Base-by-base conservation (phyloP, 2,113 vertebrate species). In the Python bivittatus region DNA sequence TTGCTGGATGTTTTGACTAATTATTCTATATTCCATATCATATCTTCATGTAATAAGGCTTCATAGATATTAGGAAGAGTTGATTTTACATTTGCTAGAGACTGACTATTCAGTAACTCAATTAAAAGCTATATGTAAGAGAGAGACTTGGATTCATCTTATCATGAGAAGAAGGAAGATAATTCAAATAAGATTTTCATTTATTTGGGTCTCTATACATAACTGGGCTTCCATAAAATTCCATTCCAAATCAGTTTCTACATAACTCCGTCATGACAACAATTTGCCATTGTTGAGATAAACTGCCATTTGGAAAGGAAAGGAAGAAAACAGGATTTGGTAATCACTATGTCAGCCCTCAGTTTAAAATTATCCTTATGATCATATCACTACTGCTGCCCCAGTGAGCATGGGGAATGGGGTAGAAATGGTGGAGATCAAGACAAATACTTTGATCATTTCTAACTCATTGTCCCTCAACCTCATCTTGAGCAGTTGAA, bases 51-150 rank as follows among this genome's bases (percentile, higher is more conserved):
- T 92, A 92, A 93, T 94, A 96, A 96, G 90, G 60, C 61, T 57
- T 93, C 84, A 94, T 92, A 94, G 85, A 96, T 95, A 96, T 96
- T 95, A 93, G 95, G 72, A 90, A 94, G 92, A 88, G 33, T 94
- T 94, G 91, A 96, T 92, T 95, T 95, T 95, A 92, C 93, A 84
- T 92, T 93, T 95, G 95, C 94, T 90, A 92, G 93, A 2, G 0
- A 94, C 91, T 94, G 95, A 58, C 27, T 53, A 94, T 93, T 95
- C 95, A 95, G 95, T 93, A 95, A 94, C 92, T 93, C 61, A 91
- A 93, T 96, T 92, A 79, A 1, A 92, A 57, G 91, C 84, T 68
- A 79, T 88, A 87, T 94, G 86, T 94, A 17, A 42, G 17, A 20
- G 48, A 48, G 48, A 48, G 48, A 48, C 7, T 48, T 48, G 48